Base-by-base conservation (phyloP, 2,888 invertebrate genomes). In the Trilocha varians region DNA sequence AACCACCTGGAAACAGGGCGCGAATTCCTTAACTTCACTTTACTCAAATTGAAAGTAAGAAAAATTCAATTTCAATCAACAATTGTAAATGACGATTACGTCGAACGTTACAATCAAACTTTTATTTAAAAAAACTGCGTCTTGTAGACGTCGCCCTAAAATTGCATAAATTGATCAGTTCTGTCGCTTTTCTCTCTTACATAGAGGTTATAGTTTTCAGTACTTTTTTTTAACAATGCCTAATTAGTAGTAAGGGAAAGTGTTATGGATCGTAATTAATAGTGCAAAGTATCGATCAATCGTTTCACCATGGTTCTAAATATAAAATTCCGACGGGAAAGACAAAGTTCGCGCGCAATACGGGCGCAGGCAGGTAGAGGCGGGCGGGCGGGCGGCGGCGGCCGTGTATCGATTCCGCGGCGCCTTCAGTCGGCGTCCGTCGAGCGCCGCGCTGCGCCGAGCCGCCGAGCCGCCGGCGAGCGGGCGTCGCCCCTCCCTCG, bases 321-420 rank as follows among this genome's bases (percentile, higher is more conserved):
- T 84, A 84, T 85, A 84, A 85, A 85, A 83, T 83, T 78, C 75
- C 73, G 76, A 76, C 66, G 75, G 78, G 78, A 73, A 83, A 83
- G 82, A 82, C 83, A 78, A 84, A 84, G 82, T 85, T 85, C 78
- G 83, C 84, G 84, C 84, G 84, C 84, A 83, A 79, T 78, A 79
- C 77, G 80, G 78, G 77, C 77, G 76, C 70, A 62, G 59, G 62
- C 46, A 57, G 60, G 62, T 45, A 47, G 47, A 57, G n/a, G 61
- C 66, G 64, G 59, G 70, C 65, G 71, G 67, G 64, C 57, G 64
- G 65, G 25, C 25, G 66, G 72, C 71, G 77, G 72, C 73, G 73
- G 69, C 69, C 63, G 71, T 74, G 71, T 83, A 83, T 84, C 82
- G 84, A 84, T 83, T 82, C 78, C 74, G 69, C 66, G 78, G 63